These are phyloP conservation scores for Colletes latitarsis DNA, from an alignment of 1,140 invertebrate species.

Conservation along the genomic window DNA sequence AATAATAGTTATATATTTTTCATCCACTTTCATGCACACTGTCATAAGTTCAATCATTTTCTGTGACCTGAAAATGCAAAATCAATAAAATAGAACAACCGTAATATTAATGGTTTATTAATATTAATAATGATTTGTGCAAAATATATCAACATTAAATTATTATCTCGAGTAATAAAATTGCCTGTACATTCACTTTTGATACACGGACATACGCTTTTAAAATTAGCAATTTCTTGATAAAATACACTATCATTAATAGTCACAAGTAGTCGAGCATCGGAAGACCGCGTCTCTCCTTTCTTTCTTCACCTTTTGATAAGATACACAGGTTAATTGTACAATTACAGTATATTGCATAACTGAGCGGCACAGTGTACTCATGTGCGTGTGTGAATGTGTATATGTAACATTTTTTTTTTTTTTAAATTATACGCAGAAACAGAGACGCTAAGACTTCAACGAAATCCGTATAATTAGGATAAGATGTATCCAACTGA, in stretches of 20 bases:
- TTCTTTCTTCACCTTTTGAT: constrained; percentile 28
- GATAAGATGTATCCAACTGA: constrained; percentile 28
- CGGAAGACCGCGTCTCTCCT: constrained; percentile 53
- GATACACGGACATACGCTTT: constrained; percentile 56
- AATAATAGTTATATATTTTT: not conserved
- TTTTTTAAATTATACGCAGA: constrained; percentile 20
- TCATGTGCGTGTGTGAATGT: not conserved
- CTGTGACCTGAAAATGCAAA: constrained; percentile 5
- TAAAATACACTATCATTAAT: constrained; percentile 61
- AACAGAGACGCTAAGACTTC: constrained; percentile 33
- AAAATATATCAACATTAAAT: constrained; percentile 71
- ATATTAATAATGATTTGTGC: constrained; percentile 66
- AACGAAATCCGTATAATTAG: constrained; percentile 23
- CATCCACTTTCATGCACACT: not conserved
- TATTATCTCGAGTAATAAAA: constrained; percentile 67
- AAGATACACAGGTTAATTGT: constrained; percentile 41
- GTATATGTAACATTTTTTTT: constrained; percentile 8
- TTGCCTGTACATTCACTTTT: constrained; percentile 67
- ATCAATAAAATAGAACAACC: constrained; percentile 11
- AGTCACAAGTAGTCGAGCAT: constrained; percentile 54
- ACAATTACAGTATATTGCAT: constrained; percentile 26
- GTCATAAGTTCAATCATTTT: not conserved
- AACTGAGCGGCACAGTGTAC: constrained; percentile 19
- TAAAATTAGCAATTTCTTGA: constrained; percentile 58
- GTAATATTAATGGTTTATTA: constrained; percentile 66